Base-by-base conservation (phyloP, 2,113 vertebrate species). In the Peromyscus maniculatus region DNA sequence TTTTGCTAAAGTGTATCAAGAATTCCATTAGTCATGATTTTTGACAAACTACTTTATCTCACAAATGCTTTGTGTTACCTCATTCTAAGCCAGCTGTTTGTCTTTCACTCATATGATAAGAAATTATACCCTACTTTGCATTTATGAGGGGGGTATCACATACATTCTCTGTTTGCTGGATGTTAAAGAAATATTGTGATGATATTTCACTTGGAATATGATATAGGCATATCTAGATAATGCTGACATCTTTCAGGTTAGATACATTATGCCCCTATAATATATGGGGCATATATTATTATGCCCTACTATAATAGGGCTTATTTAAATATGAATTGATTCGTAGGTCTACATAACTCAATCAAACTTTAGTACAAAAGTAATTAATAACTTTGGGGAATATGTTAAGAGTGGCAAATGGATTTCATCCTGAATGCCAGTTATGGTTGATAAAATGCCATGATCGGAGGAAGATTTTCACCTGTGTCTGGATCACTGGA, bases 21-120 rank as follows among this genome's bases (percentile, higher is more conserved):
- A 91, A 78, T 95, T 96, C 31, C 55, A 88, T 93, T 78, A 92
- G 86, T 78, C 26, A 24, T 66, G 75, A 94, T 80, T 97, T 94
- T 93, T 96, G 79, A 96, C 43, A 96, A 95, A 90, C 39, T 97
- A 3, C 28, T 55, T 72, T 82, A 74, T 26, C 49, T 95, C 84
- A 36, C 49, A 92, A 93, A 55, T 95, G 78, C 11, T 92, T 88
- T 33, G 33, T 67, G 16, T 83, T 83, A 93, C 64, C 15, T 62
- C 3, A 91, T 93, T 69, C 19, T 90, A 39, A 59, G 26, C 55
- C 78, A 55, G 3, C 49, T 66, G 59, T 95, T 82, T 91, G 15
- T 26, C 43, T 93, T 43, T 97, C 13, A 83, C 31, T 92, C 11
- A 80, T 69, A 31, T 91, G 39, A 86, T 90, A 91, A 59, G 24